phyloP scores from a whole-genome alignment of 2,113 vertebrate species.

The Amazona guildingii region DNA sequence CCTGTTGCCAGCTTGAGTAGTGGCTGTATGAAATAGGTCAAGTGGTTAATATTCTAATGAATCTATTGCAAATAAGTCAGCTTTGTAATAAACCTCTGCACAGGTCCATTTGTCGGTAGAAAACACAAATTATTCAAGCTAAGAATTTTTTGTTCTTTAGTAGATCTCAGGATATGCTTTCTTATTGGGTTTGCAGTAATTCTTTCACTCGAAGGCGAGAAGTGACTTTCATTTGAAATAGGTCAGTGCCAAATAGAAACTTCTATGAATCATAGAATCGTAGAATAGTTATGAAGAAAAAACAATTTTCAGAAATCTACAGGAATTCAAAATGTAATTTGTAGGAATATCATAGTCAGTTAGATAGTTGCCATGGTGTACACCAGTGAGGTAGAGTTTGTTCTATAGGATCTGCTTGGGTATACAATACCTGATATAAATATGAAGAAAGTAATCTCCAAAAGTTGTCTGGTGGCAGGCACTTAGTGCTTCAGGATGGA shows the following conservation, averaged over 20 bases:
- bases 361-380: background rate
- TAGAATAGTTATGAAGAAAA: background rate
- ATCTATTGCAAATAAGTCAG: background rate
- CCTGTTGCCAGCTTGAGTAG: background rate
- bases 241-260: background rate
- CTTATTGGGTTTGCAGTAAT: background rate
- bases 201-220: background rate
- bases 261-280: background rate
- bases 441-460: background rate
- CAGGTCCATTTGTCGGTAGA: background rate
- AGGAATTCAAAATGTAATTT: background rate
- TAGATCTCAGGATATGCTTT: background rate
- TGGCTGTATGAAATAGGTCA: background rate
- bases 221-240: background rate
- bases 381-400: too few species aligned
- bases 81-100: background rate
- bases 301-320: background rate
- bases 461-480: background rate
- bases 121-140: background rate
- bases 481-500: background rate
- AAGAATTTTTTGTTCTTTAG: background rate
- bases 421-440: background rate
- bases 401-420: background rate
- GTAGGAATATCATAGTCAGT: background rate
- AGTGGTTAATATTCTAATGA: constrained; percentile 29